These are phyloP conservation scores for Gari tellinella DNA, from an alignment of 2,888 invertebrate species.

Conservation along the genomic window DNA sequence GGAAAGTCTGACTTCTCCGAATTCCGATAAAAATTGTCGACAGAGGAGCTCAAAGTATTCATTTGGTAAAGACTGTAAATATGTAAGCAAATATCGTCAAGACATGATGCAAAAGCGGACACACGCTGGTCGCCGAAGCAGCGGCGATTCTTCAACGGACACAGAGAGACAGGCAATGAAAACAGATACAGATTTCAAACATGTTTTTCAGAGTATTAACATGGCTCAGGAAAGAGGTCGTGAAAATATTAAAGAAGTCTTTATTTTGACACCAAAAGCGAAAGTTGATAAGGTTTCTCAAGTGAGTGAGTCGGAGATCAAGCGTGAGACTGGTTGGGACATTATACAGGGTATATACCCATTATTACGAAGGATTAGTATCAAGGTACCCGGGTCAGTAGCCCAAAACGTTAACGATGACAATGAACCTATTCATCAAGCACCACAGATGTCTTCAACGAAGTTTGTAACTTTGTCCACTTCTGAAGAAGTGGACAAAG, in stretches of 20 bases:
- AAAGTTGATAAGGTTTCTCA: slow-evolving; percentile 60
- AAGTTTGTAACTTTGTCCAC: no score
- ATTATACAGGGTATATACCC: slow-evolving; percentile 38
- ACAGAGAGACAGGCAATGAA: not conserved
- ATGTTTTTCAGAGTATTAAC: slow-evolving; percentile 39
- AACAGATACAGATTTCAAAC: not conserved
- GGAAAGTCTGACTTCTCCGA: no score
- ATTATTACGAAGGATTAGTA: slow-evolving; percentile 32
- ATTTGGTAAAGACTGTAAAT: no score
- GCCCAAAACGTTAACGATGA: no score
- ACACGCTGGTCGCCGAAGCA: no score
- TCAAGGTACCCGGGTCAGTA: slow-evolving; percentile 18
- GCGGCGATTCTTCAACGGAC: no score
- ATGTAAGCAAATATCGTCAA: not conserved
- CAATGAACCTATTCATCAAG: no score
- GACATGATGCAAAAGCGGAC: no score
- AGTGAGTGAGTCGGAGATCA: slow-evolving; percentile 62
- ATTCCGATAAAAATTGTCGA: no score
- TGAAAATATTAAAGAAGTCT: slow-evolving; percentile 11
- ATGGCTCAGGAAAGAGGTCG: not conserved
- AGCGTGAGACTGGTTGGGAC: slow-evolving; percentile 67
- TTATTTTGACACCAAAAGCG: slow-evolving; percentile 47
- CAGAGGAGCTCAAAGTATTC: no score
- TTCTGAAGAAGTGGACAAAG: no score
- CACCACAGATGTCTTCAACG: no score